Base-by-base conservation (phyloP, 2,113 vertebrate genomes). In the Ceyx melanurus region DNA sequence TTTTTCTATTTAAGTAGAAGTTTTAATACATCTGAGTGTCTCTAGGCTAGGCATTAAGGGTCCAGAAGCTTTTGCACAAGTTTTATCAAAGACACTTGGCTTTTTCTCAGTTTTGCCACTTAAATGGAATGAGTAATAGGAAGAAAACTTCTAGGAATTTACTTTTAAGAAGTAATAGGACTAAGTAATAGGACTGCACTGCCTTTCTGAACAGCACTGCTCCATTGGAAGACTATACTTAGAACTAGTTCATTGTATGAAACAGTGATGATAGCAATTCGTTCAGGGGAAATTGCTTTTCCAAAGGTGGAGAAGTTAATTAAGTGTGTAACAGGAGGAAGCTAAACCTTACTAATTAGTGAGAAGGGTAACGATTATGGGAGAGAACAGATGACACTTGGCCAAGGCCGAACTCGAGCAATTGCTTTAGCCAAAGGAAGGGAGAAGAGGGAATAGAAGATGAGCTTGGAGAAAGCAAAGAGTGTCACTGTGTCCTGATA, bases 221-320 rank as follows among this genome's bases (percentile, higher is more conserved):
- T 90, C 46, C 74, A 43, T 82, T 43, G 60, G 74, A 86, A 78
- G 64, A 79, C 71, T 93, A 48, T 66, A 82, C 73, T 95, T 96
- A 73, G 74, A 95, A 85, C 66, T 73, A 51, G 86, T 56, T 95
- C 87, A 92, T 89, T 76, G 86, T 75, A 94, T 93, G 92, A 70
- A 94, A 75, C 80, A 81, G 70, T 53, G 83, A 46, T 93, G 90
- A 82, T 90, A 45, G 90, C 64, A 95, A 93, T 94, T 94, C 67
- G 20, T 96, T 90, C 60, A 56, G 93, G 81, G 94, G 91, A 96
- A 95, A 96, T 96, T 94, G 78, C 90, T 89, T 96, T 96, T 96
- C 83, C 93, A 96, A 89, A 96, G 95, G 94, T 94, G 94, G 74
- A 92, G 81, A 93, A 95, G 93, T 95, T 96, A 96, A 96, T 96